Percentiles rank a stretch among this genome's conserved stretches.
Evolutionary conservation across 2,113 vertebrate genomes (phyloP).

Genomic region (Hippocampus barbouri): DNA sequence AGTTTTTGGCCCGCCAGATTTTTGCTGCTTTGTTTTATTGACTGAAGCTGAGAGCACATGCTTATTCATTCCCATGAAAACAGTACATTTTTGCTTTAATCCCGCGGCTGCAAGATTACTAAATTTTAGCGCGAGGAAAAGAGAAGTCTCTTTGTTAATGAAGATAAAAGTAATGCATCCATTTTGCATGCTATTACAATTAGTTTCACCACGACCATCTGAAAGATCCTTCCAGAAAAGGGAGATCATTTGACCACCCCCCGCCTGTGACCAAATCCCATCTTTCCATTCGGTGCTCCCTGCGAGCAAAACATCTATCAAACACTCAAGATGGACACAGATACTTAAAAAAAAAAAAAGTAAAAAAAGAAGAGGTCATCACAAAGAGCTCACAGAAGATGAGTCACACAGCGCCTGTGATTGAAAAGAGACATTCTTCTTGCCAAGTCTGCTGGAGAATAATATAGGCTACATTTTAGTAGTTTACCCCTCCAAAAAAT

Average conservation of each 20-base stretch:
- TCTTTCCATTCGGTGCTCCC: conserved; percentile 59
- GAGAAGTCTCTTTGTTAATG: conserved; percentile 70
- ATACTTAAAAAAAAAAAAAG: conserved; percentile 42
- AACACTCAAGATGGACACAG: conserved; percentile 47
- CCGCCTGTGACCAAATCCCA: conserved; percentile 52
- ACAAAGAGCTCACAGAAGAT: conserved; percentile 58
- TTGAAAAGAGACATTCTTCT: conserved; percentile 61
- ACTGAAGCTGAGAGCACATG: conserved; percentile 20
- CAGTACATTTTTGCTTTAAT: conserved; percentile 38
- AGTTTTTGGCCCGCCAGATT: conserved; percentile 11
- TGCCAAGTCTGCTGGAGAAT: conserved; percentile 20
- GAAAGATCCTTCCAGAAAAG: conserved; percentile 58
- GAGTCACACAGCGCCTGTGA: conserved; percentile 52
- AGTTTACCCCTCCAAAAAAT: conserved; percentile 12
- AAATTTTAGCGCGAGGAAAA: conserved; percentile 49
- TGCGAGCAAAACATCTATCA: conserved; percentile 57
- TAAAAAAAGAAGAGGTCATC: conserved; percentile 43
- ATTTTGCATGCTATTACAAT: conserved; percentile 71
- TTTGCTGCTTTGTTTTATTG: conserved; percentile 4
- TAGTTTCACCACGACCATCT: conserved; percentile 68
- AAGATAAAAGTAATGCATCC: conserved; percentile 68
- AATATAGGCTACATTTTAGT: conserved; percentile 11
- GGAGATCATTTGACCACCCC: conserved; percentile 64
- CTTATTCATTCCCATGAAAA: conserved; percentile 36
- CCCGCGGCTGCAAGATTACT: conserved; percentile 21